phyloP scores from a whole-genome alignment of 2,797 vertebrate species.

The Mareca strepera region DNA sequence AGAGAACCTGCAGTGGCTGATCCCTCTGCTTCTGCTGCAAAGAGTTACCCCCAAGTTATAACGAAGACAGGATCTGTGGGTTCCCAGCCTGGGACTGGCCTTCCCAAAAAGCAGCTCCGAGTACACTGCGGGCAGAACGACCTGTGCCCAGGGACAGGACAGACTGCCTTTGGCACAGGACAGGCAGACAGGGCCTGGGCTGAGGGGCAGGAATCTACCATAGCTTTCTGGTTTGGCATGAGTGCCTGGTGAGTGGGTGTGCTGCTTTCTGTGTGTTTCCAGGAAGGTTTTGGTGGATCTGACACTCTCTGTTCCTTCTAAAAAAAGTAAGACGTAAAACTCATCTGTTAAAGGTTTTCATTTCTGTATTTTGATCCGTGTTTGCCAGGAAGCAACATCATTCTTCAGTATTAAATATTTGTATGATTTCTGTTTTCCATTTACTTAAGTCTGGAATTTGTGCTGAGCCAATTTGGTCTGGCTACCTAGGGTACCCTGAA shows the following conservation, averaged over 20 bases:
- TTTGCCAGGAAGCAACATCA: background rate
- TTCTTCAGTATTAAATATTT: background rate
- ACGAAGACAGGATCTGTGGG: fast-evolving
- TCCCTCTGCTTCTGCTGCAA: background rate
- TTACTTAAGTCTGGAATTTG: background rate
- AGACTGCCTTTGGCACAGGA: background rate
- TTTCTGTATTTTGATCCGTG: background rate
- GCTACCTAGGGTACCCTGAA: background rate
- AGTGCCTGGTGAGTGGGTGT: background rate
- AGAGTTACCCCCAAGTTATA: background rate
- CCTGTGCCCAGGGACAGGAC: fast-evolving
- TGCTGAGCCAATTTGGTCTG: background rate
- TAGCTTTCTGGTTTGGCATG: background rate
- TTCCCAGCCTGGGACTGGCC: background rate
- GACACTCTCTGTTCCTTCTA: background rate
- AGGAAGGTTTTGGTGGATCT: background rate
- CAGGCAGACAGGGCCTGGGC: background rate
- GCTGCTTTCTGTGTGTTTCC: background rate
- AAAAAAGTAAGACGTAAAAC: background rate
- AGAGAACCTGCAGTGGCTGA: background rate
- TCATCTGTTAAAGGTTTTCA: background rate
- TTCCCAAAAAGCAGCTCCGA: background rate
- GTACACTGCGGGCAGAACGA: background rate
- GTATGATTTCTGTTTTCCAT: background rate
- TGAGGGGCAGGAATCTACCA: background rate